Evolutionary conservation across 1,140 invertebrate species (phyloP), one percentile per base, ranked within the genome.

Genomic region (Drosophila prosaltans): DNA sequence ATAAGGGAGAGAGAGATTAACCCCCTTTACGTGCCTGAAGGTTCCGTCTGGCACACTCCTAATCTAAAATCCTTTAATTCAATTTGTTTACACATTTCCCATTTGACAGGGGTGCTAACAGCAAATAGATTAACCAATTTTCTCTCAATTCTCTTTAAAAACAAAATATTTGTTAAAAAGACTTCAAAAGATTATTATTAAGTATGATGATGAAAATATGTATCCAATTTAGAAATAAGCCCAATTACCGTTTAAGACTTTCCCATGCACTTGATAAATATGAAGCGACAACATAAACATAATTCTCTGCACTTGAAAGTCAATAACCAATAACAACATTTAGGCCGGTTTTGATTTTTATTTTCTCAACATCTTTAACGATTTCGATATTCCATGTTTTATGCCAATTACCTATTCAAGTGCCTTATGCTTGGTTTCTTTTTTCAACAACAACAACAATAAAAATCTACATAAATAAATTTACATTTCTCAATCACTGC

Each of bases 401-500:
- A 51, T 51, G 45, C 66, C 83, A 88, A 86, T 88, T 86, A 88
- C 79, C 68, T 58, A 59, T 39, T 69, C 77, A 74, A 84, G 72
- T 76, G 79, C 61, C 45, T 51, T 26, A 43, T 41, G 26, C 10
- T 57, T 43, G 5, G 21, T 9, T 5, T 51, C 24, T 26, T 8
- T 36, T 36, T 36, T 36, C 32, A 36, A 36, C 32, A 36, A 36
- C 1, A 36, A 36, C 6, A 36, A 36, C 45, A 51, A 51, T 16
- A 21, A 72, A 72, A 69, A 72, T 36, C 54, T 21, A 60, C 30
- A 40, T 30, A 51, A 43, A 57, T 72, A 71, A 81, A 70, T 83
- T 80, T 83, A 89, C 80, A 83, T 74, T 88, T 83, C 61, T 69
- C 70, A 74, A 24, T 59, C 72, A 70, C 21, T 51, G 45, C 45